phyloP scores from a whole-genome alignment of 1,140 invertebrate species.

The Nasonia giraulti region DNA sequence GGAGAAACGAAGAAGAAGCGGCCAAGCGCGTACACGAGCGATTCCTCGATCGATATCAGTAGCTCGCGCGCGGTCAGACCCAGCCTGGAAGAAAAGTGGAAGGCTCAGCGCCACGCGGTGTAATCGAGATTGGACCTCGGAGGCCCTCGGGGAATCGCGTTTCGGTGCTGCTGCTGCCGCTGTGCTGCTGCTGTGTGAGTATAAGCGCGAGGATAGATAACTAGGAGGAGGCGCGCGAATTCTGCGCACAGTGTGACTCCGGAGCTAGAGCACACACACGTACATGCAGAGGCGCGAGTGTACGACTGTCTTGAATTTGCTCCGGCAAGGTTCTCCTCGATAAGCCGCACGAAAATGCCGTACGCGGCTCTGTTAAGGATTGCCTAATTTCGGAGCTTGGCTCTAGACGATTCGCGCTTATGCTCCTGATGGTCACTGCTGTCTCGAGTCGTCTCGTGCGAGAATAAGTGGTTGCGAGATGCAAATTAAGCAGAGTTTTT shows the following conservation, averaged over 20 bases:
- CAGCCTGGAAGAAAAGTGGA: slow-evolving; percentile 9
- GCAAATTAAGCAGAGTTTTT: too few species aligned
- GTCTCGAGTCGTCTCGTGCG: too few species aligned
- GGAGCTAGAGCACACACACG: neutral
- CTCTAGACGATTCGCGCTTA: too few species aligned
- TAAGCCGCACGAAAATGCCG: neutral
- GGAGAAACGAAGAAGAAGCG: neutral
- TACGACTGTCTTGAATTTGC: too few species aligned
- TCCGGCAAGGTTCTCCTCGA: neutral
- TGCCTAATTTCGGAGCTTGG: neutral
- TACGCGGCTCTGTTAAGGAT: neutral
- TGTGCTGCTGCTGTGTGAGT: neutral
- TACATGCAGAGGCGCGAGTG: too few species aligned
- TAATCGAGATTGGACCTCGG: slow-evolving; percentile 43
- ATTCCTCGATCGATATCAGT: slow-evolving; percentile 45
- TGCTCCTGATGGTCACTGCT: too few species aligned
- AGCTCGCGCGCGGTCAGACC: neutral
- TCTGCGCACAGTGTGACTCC: neutral
- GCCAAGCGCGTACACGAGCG: slow-evolving; percentile 25
- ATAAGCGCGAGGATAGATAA: neutral
- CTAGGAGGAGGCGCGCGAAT: neutral
- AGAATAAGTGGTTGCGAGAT: too few species aligned
- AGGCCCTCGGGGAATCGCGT: slow-evolving; percentile 24
- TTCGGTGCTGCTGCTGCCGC: neutral
- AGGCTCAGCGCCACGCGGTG: slow-evolving; percentile 9